A percentile compares a stretch with the other conserved stretches of the same genome.
phyloP scores from a whole-genome alignment of 2,113 vertebrate species.

The Scalopus aquaticus region DNA sequence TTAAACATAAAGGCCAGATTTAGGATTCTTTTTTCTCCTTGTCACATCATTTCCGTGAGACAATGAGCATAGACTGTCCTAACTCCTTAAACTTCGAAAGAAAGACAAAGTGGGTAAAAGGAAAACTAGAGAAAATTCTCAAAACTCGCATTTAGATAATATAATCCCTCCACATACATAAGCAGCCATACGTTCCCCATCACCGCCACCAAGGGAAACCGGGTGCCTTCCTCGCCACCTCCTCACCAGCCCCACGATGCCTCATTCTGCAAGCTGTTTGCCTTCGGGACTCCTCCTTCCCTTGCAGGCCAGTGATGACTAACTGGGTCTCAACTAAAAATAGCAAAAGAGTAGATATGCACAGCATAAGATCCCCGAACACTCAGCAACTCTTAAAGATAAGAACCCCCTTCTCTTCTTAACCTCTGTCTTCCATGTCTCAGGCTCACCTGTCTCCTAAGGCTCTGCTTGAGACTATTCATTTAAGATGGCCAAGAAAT shows the following conservation, averaged over 20 bases:
- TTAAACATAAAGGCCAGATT: conserved; percentile 1
- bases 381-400: neutral
- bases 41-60: neutral
- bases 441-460: neutral
- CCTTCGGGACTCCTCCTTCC: neutral
- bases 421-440: neutral
- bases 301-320: neutral
- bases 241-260: neutral
- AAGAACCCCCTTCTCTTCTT: neutral
- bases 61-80: neutral
- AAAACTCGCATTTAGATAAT: neutral
- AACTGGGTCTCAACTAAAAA: neutral
- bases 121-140: neutral
- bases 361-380: neutral
- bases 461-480: neutral
- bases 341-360: neutral
- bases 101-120: neutral
- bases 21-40: neutral
- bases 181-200: neutral
- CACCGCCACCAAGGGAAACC: rapidly evolving
- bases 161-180: too few species aligned
- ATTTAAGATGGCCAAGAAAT: neutral
- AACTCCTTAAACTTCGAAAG: conserved; percentile 21
- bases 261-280: neutral
- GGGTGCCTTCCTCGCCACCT: neutral